Base-by-base conservation (phyloP, 2,113 vertebrate species). In the Alces alces region DNA sequence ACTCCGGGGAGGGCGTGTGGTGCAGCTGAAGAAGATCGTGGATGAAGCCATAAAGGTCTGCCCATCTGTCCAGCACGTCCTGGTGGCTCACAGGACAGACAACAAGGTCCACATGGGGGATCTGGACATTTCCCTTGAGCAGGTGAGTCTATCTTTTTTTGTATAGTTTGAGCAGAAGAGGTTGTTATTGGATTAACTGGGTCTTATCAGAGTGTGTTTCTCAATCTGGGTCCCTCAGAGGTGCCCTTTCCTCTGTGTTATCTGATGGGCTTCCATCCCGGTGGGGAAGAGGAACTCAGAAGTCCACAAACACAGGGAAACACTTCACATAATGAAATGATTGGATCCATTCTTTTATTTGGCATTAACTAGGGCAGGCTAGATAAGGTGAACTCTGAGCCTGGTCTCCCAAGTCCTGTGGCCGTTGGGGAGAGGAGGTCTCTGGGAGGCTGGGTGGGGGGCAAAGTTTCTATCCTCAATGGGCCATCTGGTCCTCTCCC, bases 21-120 rank as follows among this genome's bases (percentile, higher is more conserved):
- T 99, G 55, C 98, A 99, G 78, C 98, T 99, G 86, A 99, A 99
- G 98, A 97, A 95, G 4, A 99, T 99, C 0, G 99, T 99, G 98
- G 99, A 99, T 33, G 97, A 98, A 66, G 99, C 99, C 3, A 98
- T 99, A 91, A 99, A 99, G 98, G 98, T 33, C 47, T 99, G 99
- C 95, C 99, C 99, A 0, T 98, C 98, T 0, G 50, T 99, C 95
- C 98, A 98, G 93, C 98, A 98, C 0, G 99, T 99, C 86, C 99
- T 99, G 58, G 99, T 99, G 96, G 99, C 99, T 92, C 99, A 99
- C 94, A 99, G 99, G 98, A 99, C 99, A 4, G 98, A 99, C 33
- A 99, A 97, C 33, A 98, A 98, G 58, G 98, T 99, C 57, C 98
- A 96, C 47, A 99, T 99, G 99, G 98, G 99, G 57, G 85, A 98